Evolutionary conservation across 2,797 vertebrate species (phyloP).

Genomic region (Microctenopoma lineatum): DNA sequence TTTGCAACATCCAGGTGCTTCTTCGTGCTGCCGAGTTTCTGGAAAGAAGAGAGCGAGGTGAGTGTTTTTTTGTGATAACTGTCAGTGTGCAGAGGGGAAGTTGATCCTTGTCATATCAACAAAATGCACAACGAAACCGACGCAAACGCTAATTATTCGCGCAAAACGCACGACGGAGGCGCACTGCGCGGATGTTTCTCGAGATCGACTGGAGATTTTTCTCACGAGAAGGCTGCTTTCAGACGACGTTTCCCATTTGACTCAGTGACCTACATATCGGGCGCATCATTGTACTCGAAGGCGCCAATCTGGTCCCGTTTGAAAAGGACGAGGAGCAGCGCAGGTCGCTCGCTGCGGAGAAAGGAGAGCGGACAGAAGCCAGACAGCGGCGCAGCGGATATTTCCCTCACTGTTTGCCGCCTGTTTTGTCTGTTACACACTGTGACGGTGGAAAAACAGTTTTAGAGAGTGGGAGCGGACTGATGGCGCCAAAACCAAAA

Average conservation of each 20-base stretch:
- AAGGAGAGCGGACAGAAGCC: constrained; percentile 19
- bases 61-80: constrained; percentile 51
- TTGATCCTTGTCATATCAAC: constrained; percentile 61
- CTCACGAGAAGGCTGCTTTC: background rate
- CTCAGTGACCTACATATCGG: constrained; percentile 84
- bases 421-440: no score
- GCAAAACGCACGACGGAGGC: background rate
- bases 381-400: accelerated
- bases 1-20: constrained; percentile 93
- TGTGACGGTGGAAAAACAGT: background rate
- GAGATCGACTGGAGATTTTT: background rate
- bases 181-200: accelerated
- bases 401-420: background rate
- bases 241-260: constrained; percentile 59
- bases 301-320: constrained; percentile 86
- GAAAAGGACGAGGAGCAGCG: constrained; percentile 72
- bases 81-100: constrained; percentile 57
- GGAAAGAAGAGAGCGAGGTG: constrained; percentile 90
- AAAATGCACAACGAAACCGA: constrained; percentile 41
- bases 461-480: background rate
- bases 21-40: constrained; percentile 93
- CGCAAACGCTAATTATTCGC: background rate
- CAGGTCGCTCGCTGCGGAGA: background rate
- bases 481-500: constrained; percentile 79
- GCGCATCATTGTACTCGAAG: constrained; percentile 83